Percentiles rank a stretch among this genome's conserved stretches.
Evolutionary conservation across 2,113 vertebrate species (phyloP).

Genomic region (Salvator merianae): DNA sequence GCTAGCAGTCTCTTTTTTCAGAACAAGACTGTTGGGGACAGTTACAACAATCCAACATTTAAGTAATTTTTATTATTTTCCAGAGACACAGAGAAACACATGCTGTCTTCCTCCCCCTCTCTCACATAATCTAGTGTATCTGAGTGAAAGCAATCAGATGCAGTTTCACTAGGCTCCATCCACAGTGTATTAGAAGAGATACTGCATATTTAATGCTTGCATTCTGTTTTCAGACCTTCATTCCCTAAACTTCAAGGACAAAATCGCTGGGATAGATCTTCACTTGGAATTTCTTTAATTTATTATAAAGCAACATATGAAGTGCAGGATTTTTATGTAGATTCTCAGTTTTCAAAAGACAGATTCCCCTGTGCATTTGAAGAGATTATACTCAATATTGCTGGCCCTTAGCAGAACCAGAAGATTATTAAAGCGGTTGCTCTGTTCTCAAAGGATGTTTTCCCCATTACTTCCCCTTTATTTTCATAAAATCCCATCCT

Average conservation of each 20-base stretch:
- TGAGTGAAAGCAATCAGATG: neutral
- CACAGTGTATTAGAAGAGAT: neutral
- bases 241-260: slow-evolving; percentile 58
- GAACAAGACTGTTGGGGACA: neutral
- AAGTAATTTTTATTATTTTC: neutral
- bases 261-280: slow-evolving; percentile 50
- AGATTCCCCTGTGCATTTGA: slow-evolving; percentile 42
- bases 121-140: neutral
- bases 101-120: too few relatives aligned
- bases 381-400: slow-evolving; percentile 38
- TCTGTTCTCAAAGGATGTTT: slow-evolving; percentile 46
- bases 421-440: slow-evolving; percentile 50
- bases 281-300: slow-evolving; percentile 46
- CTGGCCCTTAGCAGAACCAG: slow-evolving; percentile 46
- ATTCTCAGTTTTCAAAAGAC: slow-evolving; percentile 63
- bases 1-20: too few relatives aligned
- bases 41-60: neutral
- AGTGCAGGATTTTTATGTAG: slow-evolving; percentile 62
- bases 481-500: slow-evolving; percentile 39
- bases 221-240: slow-evolving; percentile 55
- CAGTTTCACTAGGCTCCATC: neutral
- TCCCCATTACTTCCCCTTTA: slow-evolving; percentile 40
- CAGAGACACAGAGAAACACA: neutral
- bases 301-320: slow-evolving; percentile 44
- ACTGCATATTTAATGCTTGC: neutral